Percentiles rank a stretch among this genome's conserved stretches.
Evolutionary conservation across 2,797 vertebrate genomes (phyloP).

Genomic region (Periophthalmus magnuspinnatus): DNA sequence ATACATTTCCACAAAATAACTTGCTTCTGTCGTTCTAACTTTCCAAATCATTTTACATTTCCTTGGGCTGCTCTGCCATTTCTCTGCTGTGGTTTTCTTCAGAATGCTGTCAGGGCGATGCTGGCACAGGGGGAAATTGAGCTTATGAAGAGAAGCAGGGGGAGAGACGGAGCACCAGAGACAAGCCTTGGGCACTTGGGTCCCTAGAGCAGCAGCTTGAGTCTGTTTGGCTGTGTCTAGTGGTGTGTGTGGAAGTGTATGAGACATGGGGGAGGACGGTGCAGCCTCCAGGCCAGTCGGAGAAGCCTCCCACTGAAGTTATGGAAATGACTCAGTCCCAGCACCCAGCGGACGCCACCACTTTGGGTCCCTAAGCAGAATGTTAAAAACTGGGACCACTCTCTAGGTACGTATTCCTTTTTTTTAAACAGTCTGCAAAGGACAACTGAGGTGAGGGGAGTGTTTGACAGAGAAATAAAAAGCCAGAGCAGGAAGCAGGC

Average conservation of each 20-base stretch:
- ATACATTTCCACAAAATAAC: constrained; percentile 22
- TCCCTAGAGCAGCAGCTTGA: constrained; percentile 33
- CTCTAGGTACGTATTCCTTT: constrained; percentile 20
- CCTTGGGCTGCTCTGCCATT: constrained; percentile 1
- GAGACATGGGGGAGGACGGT: constrained; percentile 32
- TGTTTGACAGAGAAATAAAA: constrained; percentile 15
- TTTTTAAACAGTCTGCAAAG: constrained; percentile 33
- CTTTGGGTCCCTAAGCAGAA: constrained; percentile 35
- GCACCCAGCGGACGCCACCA: constrained; percentile 16
- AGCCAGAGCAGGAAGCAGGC: constrained; percentile 14
- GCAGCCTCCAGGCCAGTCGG: constrained; percentile 51
- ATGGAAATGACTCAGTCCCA: constrained; percentile 45
- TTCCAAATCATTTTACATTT: constrained; percentile 28
- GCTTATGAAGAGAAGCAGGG: constrained; percentile 42
- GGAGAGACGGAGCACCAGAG: constrained; percentile 45
- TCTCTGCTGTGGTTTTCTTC: constrained; percentile 20
- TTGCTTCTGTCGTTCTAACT: constrained; percentile 24
- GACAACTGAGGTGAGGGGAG: constrained; percentile 35
- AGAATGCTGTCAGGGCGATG: constrained; percentile 39
- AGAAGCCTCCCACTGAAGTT: constrained; percentile 46
- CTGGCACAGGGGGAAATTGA: constrained; percentile 31
- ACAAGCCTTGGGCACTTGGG: constrained; percentile 44
- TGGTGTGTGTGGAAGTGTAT: constrained; percentile 9
- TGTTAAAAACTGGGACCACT: constrained; percentile 31
- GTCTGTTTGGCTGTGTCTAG: constrained; percentile 5